Conservation (phyloP, 2,888 invertebrate species). For the Epinotia bilunana region DNA sequence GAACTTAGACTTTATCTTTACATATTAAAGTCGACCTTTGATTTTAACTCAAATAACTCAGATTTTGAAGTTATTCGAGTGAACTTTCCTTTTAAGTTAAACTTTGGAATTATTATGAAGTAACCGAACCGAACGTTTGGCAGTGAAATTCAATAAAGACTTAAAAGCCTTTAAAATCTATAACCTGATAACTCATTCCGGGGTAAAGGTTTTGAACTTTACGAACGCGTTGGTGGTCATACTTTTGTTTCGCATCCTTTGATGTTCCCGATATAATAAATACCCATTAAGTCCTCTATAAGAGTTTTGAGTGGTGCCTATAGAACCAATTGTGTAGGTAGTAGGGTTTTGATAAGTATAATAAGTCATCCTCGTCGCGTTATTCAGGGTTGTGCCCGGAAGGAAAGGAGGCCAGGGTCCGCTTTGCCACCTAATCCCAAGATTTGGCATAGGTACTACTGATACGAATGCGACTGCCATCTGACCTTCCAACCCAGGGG, state of each 20-base stretch:
- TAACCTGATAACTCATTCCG: constrained; percentile 1
- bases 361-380: no score
- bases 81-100: constrained; percentile 32
- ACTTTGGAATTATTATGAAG: constrained; percentile 28
- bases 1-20: neutral
- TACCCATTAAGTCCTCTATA: neutral
- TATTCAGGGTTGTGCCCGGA: no score
- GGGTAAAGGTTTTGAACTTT: neutral
- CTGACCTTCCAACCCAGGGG: no score
- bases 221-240: constrained; percentile 23
- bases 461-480: no score
- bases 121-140: constrained; percentile 6
- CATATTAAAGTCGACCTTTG: constrained; percentile 1
- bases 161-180: neutral
- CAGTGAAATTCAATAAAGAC: neutral
- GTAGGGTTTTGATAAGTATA: no score
- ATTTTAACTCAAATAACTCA: constrained; percentile 7
- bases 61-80: constrained; percentile 30
- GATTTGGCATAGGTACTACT: no score
- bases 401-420: no score
- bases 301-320: constrained; percentile 13
- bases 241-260: constrained; percentile 30
- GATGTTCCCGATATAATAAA: constrained; percentile 21
- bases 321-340: no score
- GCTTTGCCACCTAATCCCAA: no score